Base-by-base conservation (phyloP, 1,140 invertebrate species). In the Drosophila seguyi region DNA sequence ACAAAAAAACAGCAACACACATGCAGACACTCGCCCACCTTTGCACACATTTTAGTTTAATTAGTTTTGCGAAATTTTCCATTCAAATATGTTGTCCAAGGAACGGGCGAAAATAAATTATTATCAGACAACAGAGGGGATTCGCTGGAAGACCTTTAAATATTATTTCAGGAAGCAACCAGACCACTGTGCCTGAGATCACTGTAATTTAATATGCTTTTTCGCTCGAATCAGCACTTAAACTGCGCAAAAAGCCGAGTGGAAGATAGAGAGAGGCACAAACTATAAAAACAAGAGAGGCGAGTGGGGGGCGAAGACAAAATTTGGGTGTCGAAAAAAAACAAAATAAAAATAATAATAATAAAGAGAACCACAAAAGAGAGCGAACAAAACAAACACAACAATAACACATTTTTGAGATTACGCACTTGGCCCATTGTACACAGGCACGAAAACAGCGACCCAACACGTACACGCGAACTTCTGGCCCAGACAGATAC, bases 381-480 rank as follows among this genome's bases (percentile, higher is more conserved):
- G n/a, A 68, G 39, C 31, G 41, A 38, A 56, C 59, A 59, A 48
- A 68, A 44, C 56, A 71, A 71, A 63, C 57, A 74, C 57, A 74
- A 76, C 52, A 74, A 48, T 68, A 87, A 79, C 67, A 79, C 67
- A 69, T 75, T 82, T 71, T 52, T 42, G 78, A 83, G 85, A 87
- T 87, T 87, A 84, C 76, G 80, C 84, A 86, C 75, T 48, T 68
- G 60, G 58, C 47, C 67, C 52, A 20, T 11, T 27, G 55, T 56
- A 44, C 59, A 71, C 47, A 57, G 45, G 38, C 53, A 75, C 29
- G n/a, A 20, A 52, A 52, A 52, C 20, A 25, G 52, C 31, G 34
- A 38, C 34, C 52, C 34, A 55, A 59, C 22, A 34, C 38, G 62
- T 38, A 60, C 38, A 57, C 18, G 42, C 42, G n/a, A 18, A 47